These are phyloP conservation scores for Drosophila buzzatii DNA, from an alignment of 2,888 invertebrate species.

Conservation along the genomic window DNA sequence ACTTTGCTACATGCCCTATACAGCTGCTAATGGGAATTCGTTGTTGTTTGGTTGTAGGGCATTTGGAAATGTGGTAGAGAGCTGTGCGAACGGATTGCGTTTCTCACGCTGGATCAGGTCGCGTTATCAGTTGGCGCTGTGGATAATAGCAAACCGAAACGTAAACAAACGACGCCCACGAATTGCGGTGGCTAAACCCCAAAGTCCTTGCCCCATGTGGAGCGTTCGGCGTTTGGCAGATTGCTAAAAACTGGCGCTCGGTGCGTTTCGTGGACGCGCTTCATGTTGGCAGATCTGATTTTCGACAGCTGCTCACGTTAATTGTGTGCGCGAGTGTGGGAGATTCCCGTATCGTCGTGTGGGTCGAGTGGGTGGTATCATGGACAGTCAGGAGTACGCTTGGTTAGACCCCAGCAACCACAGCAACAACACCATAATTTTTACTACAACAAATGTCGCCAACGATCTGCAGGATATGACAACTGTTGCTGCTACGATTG, in stretches of 20 bases:
- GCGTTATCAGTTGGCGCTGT: slow-evolving; percentile 48
- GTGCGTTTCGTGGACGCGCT: slow-evolving; percentile 60
- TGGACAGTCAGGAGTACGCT: slow-evolving; percentile 32
- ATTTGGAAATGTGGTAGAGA: slow-evolving; percentile 18
- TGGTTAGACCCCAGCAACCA: slow-evolving; percentile 20
- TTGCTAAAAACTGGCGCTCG: slow-evolving; percentile 52
- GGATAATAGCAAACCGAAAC: slow-evolving; percentile 66
- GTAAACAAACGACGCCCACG: slow-evolving; percentile 82
- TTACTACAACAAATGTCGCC: not conserved
- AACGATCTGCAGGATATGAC: slow-evolving; percentile 4
- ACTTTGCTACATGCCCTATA: slow-evolving; percentile 16
- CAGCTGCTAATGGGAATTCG: not conserved
- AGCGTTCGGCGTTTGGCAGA: slow-evolving; percentile 59
- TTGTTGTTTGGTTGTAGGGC: slow-evolving; percentile 3
- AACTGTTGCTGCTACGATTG: not conserved
- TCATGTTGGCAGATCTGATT: slow-evolving; percentile 30
- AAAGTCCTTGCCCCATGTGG: slow-evolving; percentile 54
- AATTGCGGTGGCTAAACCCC: slow-evolving; percentile 23
- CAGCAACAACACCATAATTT: slow-evolving; percentile 1
- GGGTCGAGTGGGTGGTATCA: slow-evolving; percentile 20
- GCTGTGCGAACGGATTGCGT: slow-evolving; percentile 75
- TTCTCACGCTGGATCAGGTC: slow-evolving; percentile 73
- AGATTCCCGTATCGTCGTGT: slow-evolving; percentile 43
- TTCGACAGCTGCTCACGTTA: slow-evolving; percentile 22
- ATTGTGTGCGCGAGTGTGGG: slow-evolving; percentile 29